These are phyloP conservation scores for Amphipoea oculea DNA, from an alignment of 2,888 invertebrate species.

Conservation along the genomic window DNA sequence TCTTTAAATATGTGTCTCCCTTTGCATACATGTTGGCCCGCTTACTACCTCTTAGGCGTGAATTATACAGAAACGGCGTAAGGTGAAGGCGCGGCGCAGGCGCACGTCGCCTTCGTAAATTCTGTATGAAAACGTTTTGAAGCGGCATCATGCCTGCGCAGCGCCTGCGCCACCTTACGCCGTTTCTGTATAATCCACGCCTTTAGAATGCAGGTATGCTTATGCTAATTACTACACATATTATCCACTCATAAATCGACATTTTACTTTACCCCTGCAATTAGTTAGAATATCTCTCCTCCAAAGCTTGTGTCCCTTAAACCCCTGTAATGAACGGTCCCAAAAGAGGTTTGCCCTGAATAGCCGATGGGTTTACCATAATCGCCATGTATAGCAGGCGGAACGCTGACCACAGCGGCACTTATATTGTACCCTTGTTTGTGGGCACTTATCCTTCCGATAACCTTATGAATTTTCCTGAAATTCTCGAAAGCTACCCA, in stretches of 20 bases:
- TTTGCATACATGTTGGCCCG: background rate
- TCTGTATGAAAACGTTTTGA: no score
- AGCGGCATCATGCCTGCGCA: no score
- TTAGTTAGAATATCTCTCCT: background rate
- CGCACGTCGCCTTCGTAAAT: no score
- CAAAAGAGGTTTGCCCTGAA: conserved; percentile 2
- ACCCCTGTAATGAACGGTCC: conserved; percentile 1
- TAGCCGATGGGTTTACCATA: conserved; percentile 3
- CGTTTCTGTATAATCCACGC: no score
- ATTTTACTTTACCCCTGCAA: no score
- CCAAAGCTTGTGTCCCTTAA: background rate
- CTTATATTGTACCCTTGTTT: background rate
- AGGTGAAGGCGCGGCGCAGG: no score
- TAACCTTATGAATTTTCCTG: background rate
- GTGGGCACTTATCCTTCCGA: background rate
- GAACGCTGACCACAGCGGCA: background rate
- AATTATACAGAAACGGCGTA: no score
- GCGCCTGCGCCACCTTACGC: no score
- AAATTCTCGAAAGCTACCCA: background rate
- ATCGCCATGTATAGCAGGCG: background rate
- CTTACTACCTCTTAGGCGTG: no score
- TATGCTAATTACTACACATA: background rate
- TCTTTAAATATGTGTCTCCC: background rate
- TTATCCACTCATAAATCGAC: background rate
- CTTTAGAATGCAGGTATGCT: background rate